phyloP scores from a whole-genome alignment of 2,113 vertebrate genomes.

The Trichomycterus rosablanca region DNA sequence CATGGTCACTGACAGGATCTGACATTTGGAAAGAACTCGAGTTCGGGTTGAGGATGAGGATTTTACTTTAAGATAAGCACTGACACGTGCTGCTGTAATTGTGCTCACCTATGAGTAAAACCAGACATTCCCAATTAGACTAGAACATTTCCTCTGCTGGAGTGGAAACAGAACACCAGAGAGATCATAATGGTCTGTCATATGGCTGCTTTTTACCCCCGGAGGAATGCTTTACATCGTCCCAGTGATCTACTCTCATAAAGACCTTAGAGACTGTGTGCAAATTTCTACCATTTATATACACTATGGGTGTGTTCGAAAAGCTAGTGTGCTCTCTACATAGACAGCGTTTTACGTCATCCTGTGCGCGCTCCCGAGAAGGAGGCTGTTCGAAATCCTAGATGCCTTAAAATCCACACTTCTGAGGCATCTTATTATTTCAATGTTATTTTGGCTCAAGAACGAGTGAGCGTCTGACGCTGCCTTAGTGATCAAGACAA shows the following conservation, averaged over 20 bases:
- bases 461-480: too few relatives aligned
- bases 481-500: too few relatives aligned
- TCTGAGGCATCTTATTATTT: too few relatives aligned
- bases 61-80: background rate
- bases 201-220: constrained; percentile 13
- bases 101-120: constrained; percentile 16
- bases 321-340: too few relatives aligned
- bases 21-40: background rate
- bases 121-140: constrained; percentile 29
- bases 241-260: constrained; percentile 6
- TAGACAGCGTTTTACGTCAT: too few relatives aligned
- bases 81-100: constrained; percentile 21
- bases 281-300: constrained; percentile 8
- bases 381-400: too few relatives aligned
- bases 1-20: background rate
- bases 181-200: constrained; percentile 20
- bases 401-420: too few relatives aligned
- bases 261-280: constrained; percentile 4
- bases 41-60: too few relatives aligned
- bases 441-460: too few relatives aligned
- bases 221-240: constrained; percentile 27
- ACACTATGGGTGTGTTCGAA: too few relatives aligned
- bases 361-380: too few relatives aligned
- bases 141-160: constrained; percentile 6
- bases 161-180: background rate